phyloP scores from a whole-genome alignment of 1,140 invertebrate genomes.

The Antheraea pernyi region DNA sequence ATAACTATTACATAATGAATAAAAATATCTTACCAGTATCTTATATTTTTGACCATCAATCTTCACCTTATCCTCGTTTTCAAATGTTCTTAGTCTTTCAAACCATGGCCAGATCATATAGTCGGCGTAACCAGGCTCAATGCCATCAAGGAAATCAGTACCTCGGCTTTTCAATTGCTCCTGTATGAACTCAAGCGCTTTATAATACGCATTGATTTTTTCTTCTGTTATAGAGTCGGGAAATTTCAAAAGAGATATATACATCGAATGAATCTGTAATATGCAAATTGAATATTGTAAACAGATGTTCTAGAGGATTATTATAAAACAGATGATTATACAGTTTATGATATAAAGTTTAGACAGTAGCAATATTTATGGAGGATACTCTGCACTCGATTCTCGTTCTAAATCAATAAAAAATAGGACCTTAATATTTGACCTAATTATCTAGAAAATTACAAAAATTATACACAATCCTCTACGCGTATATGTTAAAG shows the following conservation, averaged over 20 bases:
- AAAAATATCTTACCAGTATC: constrained; percentile 40
- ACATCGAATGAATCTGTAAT: constrained; percentile 47
- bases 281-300: neutral
- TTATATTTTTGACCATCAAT: constrained; percentile 44
- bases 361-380: too few species aligned
- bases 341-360: too few species aligned
- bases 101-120: constrained; percentile 96
- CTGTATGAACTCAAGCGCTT: constrained; percentile 46
- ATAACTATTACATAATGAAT: neutral
- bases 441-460: too few species aligned
- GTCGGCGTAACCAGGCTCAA: constrained; percentile 89
- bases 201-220: constrained; percentile 34
- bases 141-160: constrained; percentile 85
- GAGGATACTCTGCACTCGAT: too few species aligned
- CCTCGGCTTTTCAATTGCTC: constrained; percentile 79
- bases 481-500: too few species aligned
- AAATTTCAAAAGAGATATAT: constrained; percentile 40
- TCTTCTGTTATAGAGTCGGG: constrained; percentile 47
- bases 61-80: constrained; percentile 28
- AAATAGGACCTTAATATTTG: too few species aligned
- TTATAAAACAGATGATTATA: too few species aligned
- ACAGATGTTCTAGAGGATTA: too few species aligned
- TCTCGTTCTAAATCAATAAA: too few species aligned
- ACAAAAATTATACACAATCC: too few species aligned
- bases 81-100: constrained; percentile 81